These are phyloP conservation scores for Procambarus virginalis DNA, from an alignment of 1,140 invertebrate species.

Conservation along the genomic window DNA sequence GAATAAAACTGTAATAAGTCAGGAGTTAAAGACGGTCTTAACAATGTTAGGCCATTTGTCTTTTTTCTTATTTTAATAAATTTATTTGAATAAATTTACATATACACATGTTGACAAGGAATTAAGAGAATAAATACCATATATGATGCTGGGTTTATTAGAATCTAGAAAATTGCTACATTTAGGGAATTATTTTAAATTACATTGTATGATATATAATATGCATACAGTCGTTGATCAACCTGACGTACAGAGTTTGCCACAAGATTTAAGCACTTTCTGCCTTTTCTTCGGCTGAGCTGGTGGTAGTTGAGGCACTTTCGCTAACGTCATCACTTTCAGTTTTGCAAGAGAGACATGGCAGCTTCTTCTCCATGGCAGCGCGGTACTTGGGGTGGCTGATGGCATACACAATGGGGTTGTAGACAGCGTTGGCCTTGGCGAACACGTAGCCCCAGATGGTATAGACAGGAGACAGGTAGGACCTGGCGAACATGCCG, in stretches of 20 bases:
- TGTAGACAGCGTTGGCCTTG: constrained; percentile 25
- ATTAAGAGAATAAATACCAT: background rate
- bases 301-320: background rate
- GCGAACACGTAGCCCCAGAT: constrained; percentile 22
- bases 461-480: background rate
- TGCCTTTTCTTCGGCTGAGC: background rate
- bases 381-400: constrained; percentile 18
- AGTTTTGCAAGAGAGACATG: background rate
- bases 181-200: background rate
- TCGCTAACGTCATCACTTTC: background rate
- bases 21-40: too few species aligned
- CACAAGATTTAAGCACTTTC: background rate
- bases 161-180: background rate
- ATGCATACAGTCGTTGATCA: background rate
- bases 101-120: background rate
- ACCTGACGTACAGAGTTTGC: background rate
- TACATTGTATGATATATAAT: background rate
- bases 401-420: constrained; percentile 23
- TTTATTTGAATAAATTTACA: background rate
- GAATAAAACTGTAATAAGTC: too few species aligned
- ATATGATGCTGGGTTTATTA: background rate
- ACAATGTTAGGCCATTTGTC: too few species aligned
- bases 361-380: constrained; percentile 6
- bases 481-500: background rate
- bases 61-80: background rate